Base-by-base conservation (phyloP, 2,888 invertebrate genomes). In the Macaria notata region DNA sequence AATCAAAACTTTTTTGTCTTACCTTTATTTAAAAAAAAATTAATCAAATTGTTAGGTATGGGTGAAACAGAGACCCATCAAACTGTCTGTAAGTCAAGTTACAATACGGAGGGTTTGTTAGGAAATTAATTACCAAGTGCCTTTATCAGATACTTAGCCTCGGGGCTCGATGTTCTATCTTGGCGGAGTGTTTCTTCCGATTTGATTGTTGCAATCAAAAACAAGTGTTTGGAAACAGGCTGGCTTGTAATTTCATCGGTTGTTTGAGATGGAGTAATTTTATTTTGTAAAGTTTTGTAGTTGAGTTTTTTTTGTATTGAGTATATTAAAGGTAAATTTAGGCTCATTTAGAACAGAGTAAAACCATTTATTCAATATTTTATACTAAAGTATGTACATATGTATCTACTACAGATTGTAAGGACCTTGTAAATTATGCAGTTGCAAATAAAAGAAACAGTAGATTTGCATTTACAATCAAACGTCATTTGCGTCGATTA, bases 101-200 rank as follows among this genome's bases (percentile, higher is more conserved):
- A 76, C 72, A 69, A 71, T 71, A 70, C 69, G 70, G 66, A 67
- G 71, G 76, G 75, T 72, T 79, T 74, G 79, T 79, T 78, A 73
- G 70, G 72, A 82, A 85, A 86, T 86, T 87, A 88, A 88, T 88
- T 87, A 87, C 67, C 70, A 79, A 80, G 72, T 82, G 84, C 75
- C 83, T 80, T 75, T 72, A 80, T 75, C 84, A 84, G 86, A 78
- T 81, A 74, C 65, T 72, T 58, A 65, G 83, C 84, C 80, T 56
- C 64, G 65, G 78, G 84, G 76, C 66, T 56, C 66, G 68, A 67
- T 68, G 74, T 71, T 76, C 69, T 68, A 75, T 74, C 68, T 64
- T 67, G 70, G 73, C 70, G 70, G 70, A 66, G 70, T 74, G 69
- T 78, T 79, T 75, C 64, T 69, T 71, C 66, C 64, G 70, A 74